Base-by-base conservation (phyloP, 1,140 invertebrate species). In the Drosophila pandora region DNA sequence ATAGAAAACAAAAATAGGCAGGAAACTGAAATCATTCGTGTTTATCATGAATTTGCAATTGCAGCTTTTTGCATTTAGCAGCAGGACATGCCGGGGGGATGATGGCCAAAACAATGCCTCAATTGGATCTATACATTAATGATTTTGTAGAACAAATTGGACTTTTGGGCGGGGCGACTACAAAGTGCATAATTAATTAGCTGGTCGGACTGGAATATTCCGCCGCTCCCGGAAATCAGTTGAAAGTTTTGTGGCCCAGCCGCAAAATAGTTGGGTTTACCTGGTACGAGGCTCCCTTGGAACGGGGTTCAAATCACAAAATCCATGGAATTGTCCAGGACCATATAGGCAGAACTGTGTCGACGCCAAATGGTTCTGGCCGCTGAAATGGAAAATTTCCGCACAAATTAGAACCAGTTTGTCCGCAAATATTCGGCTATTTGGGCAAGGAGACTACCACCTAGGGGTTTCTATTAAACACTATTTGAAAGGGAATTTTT, bases 271-370 rank as follows among this genome's bases (percentile, higher is more conserved):
- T 59, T 67, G 37, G 82, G 63, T 78, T 87, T 87, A 87, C 82
- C 82, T 85, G 76, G 8, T 21, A 37, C 30, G 17, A 17, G 17
- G 39, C 25, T 39, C 59, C 4, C 34, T 56, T 56, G 62, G 17
- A 17, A 23, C 2, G 43, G 43, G 43, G 65, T 76, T 90, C 74
- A 91, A 69, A 91, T 77, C 70, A 87, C 76, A 79, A 90, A 87
- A 84, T 91, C 90, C 90, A 90, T 91, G 41, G 79, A 77, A 72
- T 90, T 77, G 76, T 91, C 90, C 72, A 91, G 63, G 48, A 91
- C 64, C 52, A 88, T 88, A 65, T 91, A 91, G 53, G 81, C 77
- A 68, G 70, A 75, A 63, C 80, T 90, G 74, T 83, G 82, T 41
- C 90, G 79, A 69, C 90, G 85, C 80, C 87, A 88, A 78, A 87